Percentiles rank a stretch among this genome's conserved stretches.
phyloP scores from a whole-genome alignment of 1,140 invertebrate genomes.

The Pogonus chalceus region DNA sequence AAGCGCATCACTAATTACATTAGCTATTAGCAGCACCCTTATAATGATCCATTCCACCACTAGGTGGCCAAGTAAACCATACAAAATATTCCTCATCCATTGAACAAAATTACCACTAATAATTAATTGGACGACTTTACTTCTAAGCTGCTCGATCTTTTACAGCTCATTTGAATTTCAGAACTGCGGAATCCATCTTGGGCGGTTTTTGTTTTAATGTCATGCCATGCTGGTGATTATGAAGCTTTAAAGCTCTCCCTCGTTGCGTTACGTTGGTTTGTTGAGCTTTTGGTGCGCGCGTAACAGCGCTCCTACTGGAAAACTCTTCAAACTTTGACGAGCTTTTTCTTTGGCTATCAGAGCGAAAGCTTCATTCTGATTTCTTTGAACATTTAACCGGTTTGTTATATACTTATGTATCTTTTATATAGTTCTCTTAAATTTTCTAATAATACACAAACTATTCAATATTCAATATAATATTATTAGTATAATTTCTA shows the following conservation, averaged over 20 bases:
- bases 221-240: neutral
- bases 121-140: slow-evolving; percentile 19
- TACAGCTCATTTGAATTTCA: slow-evolving; percentile 32
- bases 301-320: neutral
- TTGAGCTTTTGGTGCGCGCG: neutral
- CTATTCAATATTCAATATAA: too few species aligned
- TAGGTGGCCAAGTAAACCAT: slow-evolving; percentile 21
- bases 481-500: too few species aligned
- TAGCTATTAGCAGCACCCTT: slow-evolving; percentile 29
- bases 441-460: too few species aligned
- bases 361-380: too few species aligned
- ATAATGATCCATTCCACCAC: slow-evolving; percentile 28
- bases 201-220: slow-evolving; percentile 20
- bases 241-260: neutral
- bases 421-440: too few species aligned
- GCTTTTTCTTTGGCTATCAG: neutral
- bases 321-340: neutral
- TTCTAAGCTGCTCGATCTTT: slow-evolving; percentile 26
- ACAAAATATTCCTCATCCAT: neutral
- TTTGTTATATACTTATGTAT: too few species aligned
- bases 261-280: neutral
- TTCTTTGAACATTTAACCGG: too few species aligned
- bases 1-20: slow-evolving; percentile 28
- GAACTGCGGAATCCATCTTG: slow-evolving; percentile 29
- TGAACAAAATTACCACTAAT: slow-evolving; percentile 14